Evolutionary conservation across 2,797 vertebrate species (phyloP).

Genomic region (Sebastes glaucus): DNA sequence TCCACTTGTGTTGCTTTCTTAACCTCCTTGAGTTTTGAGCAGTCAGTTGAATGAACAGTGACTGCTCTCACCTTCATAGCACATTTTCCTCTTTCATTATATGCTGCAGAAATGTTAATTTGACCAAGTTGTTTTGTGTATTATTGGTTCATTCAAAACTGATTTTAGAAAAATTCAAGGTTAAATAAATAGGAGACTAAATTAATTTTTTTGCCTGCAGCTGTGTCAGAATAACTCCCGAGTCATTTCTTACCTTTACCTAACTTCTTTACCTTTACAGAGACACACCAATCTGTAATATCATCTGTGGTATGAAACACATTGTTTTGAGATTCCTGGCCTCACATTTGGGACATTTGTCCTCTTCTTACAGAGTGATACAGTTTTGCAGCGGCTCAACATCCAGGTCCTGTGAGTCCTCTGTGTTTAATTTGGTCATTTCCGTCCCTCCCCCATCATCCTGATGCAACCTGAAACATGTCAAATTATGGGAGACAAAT

Average conservation of each 20-base stretch:
- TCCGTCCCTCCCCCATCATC: neutral
- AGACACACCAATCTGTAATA: neutral
- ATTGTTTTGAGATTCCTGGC: neutral
- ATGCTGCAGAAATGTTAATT: neutral
- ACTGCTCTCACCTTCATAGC: neutral
- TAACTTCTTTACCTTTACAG: neutral
- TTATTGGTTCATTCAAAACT: neutral
- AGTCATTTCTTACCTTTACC: neutral
- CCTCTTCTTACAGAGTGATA: neutral
- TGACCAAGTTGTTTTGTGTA: neutral
- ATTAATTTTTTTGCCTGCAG: neutral
- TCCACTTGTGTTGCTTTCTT: neutral
- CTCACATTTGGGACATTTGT: neutral
- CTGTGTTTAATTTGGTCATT: neutral
- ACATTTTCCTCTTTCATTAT: neutral
- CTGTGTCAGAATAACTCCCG: neutral
- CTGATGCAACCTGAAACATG: neutral
- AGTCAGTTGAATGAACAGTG: neutral
- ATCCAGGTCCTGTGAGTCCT: neutral
- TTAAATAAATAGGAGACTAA: neutral
- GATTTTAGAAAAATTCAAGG: neutral
- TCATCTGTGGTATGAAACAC: neutral
- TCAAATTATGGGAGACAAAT: neutral
- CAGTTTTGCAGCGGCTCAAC: neutral
- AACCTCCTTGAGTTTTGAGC: neutral